Evolutionary conservation across 2,797 vertebrate genomes (phyloP), one percentile per base, ranked within the genome.

Genomic region (Poeciliopsis gracilis): DNA sequence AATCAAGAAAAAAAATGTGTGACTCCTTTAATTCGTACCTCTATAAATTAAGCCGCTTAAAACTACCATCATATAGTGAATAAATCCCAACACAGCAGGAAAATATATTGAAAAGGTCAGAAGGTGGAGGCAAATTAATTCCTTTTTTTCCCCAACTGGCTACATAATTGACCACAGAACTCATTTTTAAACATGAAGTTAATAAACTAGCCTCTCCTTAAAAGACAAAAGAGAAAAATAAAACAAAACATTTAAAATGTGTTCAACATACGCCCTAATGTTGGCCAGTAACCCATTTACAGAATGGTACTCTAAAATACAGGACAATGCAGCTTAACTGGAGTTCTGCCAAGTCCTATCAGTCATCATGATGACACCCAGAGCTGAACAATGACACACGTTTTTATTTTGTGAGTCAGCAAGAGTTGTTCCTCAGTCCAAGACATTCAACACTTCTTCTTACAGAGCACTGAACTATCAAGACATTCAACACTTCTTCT

Each of bases 251-350:
- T 55, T n/a, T 46, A 2, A 71, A 53, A 38, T 36, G 11, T 72
- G 75, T 75, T 80, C 7, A 78, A 63, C 16, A 59, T 30, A 55
- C 33, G 15, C 9, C n/a, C 25, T 13, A 30, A 16, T 51, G 57
- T 76, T 61, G 76, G 51, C 75, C 47, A 69, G 70, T 70, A 77
- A 45, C 67, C 51, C 67, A 82, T 49, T 71, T 13, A 75, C 73
- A 75, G 59, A 28, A 25, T 70, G 78, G 69, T 18, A 75, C 77
- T 51, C 80, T 49, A 67, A 82, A 86, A 84, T 57, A 61, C 74
- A 75, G 77, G 91, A 92, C 87, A 93, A 91, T 89, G 84, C 74
- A 38, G 85, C 81, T 86, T 38, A 69, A 83, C 86, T 85, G 88
- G 82, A 87, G 66, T 13, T 18, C 47, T 30, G 77, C 38, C 77